Percentiles rank a stretch among this genome's conserved stretches.
Evolutionary conservation across 2,113 vertebrate genomes (phyloP).

Genomic region (Oreochromis tanganicae): DNA sequence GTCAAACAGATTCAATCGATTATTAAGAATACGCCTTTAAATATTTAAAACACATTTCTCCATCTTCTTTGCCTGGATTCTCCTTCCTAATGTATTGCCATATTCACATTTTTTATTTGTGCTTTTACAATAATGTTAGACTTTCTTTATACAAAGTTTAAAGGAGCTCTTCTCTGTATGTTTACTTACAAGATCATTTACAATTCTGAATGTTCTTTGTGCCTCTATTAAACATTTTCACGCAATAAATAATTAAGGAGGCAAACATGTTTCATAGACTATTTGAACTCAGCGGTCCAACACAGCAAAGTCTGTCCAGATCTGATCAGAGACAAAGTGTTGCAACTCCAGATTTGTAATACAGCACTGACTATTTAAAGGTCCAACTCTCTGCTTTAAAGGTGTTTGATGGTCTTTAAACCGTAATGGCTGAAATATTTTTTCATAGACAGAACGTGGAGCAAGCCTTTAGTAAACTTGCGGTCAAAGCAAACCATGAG

Average conservation of each 20-base stretch:
- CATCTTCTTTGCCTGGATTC: slow-evolving; percentile 8
- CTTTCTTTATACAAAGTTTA: slow-evolving; percentile 30
- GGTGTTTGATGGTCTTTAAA: background rate
- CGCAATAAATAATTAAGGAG: slow-evolving; percentile 56
- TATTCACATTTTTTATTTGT: slow-evolving; percentile 61
- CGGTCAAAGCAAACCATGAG: background rate
- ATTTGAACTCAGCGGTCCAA: background rate
- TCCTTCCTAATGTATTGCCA: slow-evolving; percentile 47
- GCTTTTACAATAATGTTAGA: slow-evolving; percentile 55
- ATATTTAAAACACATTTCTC: slow-evolving; percentile 14
- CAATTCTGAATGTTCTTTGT: slow-evolving; percentile 29
- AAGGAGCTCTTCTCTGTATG: slow-evolving; percentile 25
- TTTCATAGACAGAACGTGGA: background rate
- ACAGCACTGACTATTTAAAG: background rate
- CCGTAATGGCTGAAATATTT: background rate
- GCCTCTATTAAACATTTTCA: slow-evolving; percentile 19
- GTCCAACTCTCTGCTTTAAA: background rate
- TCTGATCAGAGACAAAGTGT: background rate
- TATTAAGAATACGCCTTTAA: slow-evolving; percentile 21
- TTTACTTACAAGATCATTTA: slow-evolving; percentile 39
- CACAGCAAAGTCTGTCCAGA: background rate
- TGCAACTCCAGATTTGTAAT: background rate
- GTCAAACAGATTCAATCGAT: background rate
- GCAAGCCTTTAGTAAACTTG: background rate
- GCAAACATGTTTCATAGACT: slow-evolving; percentile 15